Evolutionary conservation across 2,888 invertebrate genomes (phyloP).

Genomic region (Erpobdella octoculata): DNA sequence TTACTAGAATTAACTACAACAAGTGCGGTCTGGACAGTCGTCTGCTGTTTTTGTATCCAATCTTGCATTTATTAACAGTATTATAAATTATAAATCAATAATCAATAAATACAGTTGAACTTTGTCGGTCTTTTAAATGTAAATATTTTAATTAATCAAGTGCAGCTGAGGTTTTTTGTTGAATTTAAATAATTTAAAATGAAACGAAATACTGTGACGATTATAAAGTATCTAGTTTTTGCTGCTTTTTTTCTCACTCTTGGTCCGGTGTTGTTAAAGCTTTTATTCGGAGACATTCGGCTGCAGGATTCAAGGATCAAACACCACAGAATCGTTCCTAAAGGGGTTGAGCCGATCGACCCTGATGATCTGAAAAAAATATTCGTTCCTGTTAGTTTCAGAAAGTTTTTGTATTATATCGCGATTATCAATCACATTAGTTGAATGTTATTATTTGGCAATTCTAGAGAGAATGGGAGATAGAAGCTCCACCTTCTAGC

Average conservation of each 20-base stretch:
- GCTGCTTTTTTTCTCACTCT: slow-evolving; percentile 42
- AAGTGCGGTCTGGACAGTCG: no score
- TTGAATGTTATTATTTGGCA: no score
- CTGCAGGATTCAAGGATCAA: background rate
- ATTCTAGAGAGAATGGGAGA: slow-evolving; percentile 16
- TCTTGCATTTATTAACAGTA: no score
- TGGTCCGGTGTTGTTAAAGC: slow-evolving; percentile 42
- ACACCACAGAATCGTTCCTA: background rate
- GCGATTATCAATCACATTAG: background rate
- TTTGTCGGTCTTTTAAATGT: no score
- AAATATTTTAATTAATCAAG: no score
- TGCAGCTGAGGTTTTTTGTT: no score
- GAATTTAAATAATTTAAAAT: slow-evolving; percentile 35
- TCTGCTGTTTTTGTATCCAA: no score
- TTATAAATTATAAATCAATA: no score
- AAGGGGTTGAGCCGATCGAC: slow-evolving; percentile 28
- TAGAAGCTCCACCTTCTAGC: background rate
- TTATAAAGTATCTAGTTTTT: slow-evolving; percentile 44
- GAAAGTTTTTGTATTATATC: background rate
- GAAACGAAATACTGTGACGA: slow-evolving; percentile 45
- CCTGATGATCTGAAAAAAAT: slow-evolving; percentile 29
- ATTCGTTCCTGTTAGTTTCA: slow-evolving; percentile 19
- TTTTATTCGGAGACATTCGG: slow-evolving; percentile 37
- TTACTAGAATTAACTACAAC: no score
- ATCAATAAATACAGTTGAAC: no score